Conservation (phyloP, 2,113 vertebrate species). For the Carollia perspicillata region DNA sequence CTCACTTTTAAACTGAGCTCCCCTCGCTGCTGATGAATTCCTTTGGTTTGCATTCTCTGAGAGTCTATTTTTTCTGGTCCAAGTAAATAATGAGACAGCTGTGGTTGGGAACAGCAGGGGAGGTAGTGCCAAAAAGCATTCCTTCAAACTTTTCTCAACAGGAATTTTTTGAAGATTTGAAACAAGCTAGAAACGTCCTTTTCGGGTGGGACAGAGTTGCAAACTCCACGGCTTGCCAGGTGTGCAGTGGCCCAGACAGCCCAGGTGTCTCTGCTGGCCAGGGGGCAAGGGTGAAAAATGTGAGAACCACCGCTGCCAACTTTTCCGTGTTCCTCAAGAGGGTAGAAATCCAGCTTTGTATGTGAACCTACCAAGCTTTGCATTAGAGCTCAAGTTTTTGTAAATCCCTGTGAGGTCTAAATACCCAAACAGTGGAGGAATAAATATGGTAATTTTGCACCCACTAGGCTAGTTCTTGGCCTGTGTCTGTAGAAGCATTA, state of each 20-base stretch:
- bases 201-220: neutral
- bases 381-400: neutral
- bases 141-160: conserved; percentile 49
- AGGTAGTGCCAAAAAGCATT: conserved; percentile 43
- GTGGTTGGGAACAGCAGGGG: conserved; percentile 46
- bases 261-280: neutral
- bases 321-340: neutral
- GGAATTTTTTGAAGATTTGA: conserved; percentile 1
- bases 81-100: conserved; percentile 57
- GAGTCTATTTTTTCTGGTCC: conserved; percentile 53
- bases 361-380: neutral
- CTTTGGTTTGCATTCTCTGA: conserved; percentile 50
- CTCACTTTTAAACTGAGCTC: neutral
- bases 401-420: neutral
- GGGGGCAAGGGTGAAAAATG: neutral
- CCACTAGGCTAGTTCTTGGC: neutral
- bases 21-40: conserved; percentile 33
- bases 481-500: neutral
- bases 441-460: neutral
- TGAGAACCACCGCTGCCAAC: neutral
- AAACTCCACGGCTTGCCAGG: neutral
- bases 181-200: conserved; percentile 6
- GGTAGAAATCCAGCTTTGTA: neutral
- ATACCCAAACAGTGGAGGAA: accelerated
- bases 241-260: neutral